A percentile compares a stretch with the other conserved stretches of the same genome.
Conservation (phyloP, 2,797 vertebrate genomes). For the Periparus ater region DNA sequence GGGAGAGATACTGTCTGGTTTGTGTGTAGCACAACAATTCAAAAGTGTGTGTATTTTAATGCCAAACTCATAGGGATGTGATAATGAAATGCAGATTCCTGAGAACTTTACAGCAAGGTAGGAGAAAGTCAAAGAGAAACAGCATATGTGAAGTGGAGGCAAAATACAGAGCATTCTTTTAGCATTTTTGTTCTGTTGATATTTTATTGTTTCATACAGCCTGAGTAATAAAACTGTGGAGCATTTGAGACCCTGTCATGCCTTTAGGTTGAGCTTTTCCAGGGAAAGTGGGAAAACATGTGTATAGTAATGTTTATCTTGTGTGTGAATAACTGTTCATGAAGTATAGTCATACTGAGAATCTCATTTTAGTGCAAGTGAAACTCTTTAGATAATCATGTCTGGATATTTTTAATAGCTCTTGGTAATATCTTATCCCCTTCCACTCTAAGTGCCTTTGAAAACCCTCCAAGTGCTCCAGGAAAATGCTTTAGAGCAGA, state of each 20-base stretch:
- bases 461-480: constrained; percentile 12
- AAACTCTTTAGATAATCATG: constrained; percentile 24
- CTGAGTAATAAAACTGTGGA: background rate
- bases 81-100: background rate
- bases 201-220: background rate
- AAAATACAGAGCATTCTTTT: background rate
- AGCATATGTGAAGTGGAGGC: background rate
- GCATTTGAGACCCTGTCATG: background rate
- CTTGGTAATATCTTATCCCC: constrained; percentile 40
- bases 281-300: constrained; percentile 17
- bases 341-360: background rate
- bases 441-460: constrained; percentile 18
- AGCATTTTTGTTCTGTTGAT: background rate
- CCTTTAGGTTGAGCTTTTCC: background rate
- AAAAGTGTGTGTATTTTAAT: constrained; percentile 18
- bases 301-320: constrained; percentile 22
- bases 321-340: constrained; percentile 17
- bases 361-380: background rate
- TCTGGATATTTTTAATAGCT: constrained; percentile 48
- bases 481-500: constrained; percentile 9
- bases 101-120: background rate
- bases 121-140: background rate
- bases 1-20: background rate
- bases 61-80: background rate
- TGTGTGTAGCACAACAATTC: background rate